Percentiles rank a stretch among this genome's conserved stretches.
Evolutionary conservation across 2,113 vertebrate species (phyloP).

Genomic region (Sylvia atricapilla): DNA sequence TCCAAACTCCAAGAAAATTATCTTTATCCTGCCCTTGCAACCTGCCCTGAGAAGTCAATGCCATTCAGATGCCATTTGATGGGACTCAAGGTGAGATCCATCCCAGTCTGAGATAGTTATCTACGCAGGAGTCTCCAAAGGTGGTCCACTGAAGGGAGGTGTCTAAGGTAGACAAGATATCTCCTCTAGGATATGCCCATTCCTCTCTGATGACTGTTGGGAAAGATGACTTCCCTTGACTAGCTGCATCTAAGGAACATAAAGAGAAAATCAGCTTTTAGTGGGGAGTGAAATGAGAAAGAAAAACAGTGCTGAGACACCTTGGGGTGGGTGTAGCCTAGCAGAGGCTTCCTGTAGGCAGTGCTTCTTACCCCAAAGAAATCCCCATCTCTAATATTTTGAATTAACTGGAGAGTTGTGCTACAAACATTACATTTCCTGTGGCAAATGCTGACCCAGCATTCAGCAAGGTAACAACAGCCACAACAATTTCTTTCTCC

Average conservation of each 20-base stretch:
- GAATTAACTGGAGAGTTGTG: background rate
- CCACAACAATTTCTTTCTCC: background rate
- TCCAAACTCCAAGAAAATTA: background rate
- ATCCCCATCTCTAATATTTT: background rate
- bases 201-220: background rate
- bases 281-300: background rate
- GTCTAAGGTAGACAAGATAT: background rate
- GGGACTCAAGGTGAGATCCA: rapidly evolving
- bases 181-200: background rate
- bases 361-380: background rate
- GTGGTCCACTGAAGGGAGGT: rapidly evolving
- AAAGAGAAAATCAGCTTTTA: background rate
- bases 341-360: background rate
- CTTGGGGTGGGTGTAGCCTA: rapidly evolving
- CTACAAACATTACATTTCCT: background rate
- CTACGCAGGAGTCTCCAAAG: background rate
- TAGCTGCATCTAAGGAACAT: background rate
- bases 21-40: background rate
- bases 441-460: background rate
- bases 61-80: background rate
- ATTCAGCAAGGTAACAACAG: background rate
- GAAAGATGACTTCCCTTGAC: background rate
- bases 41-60: background rate
- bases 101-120: background rate
- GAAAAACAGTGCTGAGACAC: background rate